Evolutionary conservation across 2,113 vertebrate genomes (phyloP).

Genomic region (Tauraco erythrolophus): DNA sequence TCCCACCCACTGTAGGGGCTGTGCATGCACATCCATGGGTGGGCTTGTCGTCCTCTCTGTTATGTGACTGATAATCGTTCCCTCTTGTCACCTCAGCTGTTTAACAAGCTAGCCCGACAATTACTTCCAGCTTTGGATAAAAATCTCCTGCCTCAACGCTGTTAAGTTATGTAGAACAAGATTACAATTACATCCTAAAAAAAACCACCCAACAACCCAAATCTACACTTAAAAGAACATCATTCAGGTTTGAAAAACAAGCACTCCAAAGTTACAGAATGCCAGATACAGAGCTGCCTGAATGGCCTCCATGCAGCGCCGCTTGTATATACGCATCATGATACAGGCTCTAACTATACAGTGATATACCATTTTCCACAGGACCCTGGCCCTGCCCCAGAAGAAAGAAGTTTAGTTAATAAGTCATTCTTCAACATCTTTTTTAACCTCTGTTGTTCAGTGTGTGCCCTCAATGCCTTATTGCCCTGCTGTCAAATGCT

Average conservation of each 20-base stretch:
- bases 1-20: background rate
- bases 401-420: background rate
- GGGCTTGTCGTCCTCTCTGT: background rate
- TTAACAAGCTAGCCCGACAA: background rate
- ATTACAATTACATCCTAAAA: slow-evolving; percentile 28
- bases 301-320: background rate
- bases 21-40: background rate
- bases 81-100: background rate
- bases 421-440: background rate
- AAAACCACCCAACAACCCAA: background rate
- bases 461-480: background rate
- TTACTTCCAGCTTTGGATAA: slow-evolving; percentile 24
- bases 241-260: slow-evolving; percentile 7
- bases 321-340: rapidly evolving
- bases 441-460: background rate
- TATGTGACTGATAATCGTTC: background rate
- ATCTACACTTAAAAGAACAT: slow-evolving; percentile 4
- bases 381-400: background rate
- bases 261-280: background rate
- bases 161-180: slow-evolving; percentile 58
- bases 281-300: background rate
- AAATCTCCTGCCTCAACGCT: slow-evolving; percentile 4
- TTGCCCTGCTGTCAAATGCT: rapidly evolving
- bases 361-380: background rate
- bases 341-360: background rate